phyloP scores from a whole-genome alignment of 2,888 invertebrate genomes.

The Tortricodes alternella region DNA sequence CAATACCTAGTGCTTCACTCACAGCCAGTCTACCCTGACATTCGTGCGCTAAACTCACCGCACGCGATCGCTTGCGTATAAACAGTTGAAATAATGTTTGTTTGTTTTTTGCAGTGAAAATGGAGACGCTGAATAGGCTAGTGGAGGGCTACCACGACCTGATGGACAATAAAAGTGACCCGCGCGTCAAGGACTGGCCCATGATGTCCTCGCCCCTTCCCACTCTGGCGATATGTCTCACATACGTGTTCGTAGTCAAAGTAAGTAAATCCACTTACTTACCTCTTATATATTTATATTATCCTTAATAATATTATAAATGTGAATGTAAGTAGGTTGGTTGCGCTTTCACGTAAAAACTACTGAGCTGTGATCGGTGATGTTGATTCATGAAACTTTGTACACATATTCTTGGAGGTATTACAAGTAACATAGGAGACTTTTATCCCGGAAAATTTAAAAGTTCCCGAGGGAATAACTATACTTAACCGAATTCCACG shows the following conservation, averaged over 20 bases:
- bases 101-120: no score
- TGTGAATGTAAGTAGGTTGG: no score
- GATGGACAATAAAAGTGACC: slow-evolving; percentile 93
- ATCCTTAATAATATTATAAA: no score
- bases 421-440: no score
- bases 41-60: slow-evolving; percentile 40
- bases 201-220: slow-evolving; percentile 92
- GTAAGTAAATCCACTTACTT: slow-evolving; percentile 57
- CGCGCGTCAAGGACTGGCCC: slow-evolving; percentile 89
- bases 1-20: neutral
- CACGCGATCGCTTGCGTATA: neutral
- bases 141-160: slow-evolving; percentile 88
- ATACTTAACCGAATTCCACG: no score
- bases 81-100: neutral
- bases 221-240: slow-evolving; percentile 88
- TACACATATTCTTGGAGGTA: no score
- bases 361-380: no score
- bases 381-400: no score
- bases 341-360: no score
- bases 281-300: slow-evolving; percentile 3
- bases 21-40: slow-evolving; percentile 64
- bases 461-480: no score
- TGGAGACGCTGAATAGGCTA: slow-evolving; percentile 83
- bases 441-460: no score
- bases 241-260: slow-evolving; percentile 89